Base-by-base conservation (phyloP, 1,140 invertebrate species). In the Zaprionus vittiger region DNA sequence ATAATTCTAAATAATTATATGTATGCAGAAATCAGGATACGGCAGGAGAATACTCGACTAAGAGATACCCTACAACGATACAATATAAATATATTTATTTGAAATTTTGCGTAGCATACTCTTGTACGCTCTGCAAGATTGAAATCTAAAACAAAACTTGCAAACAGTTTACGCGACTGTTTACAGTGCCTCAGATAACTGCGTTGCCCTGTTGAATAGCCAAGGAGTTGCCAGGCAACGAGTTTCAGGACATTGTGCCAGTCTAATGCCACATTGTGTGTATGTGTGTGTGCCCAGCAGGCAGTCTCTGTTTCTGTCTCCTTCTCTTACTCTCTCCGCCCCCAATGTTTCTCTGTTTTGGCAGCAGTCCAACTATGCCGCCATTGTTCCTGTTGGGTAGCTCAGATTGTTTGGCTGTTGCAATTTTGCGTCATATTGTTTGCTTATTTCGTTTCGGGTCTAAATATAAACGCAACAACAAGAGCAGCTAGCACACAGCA, bases 381-480 rank as follows among this genome's bases (percentile, higher is more conserved):
- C 68, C 68, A 78, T 75, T 74, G 79, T 81, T 41, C 38, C 59
- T 76, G 49, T 20, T 66, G 31, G 38, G 38, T 65, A 12, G 41
- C 34, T n/a, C 38, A 56, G 55, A 72, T 63, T 77, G 26, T 80
- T 67, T 83, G 52, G 84, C 63, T 74, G 79, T 57, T 84, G 85
- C 85, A 89, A 89, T 89, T 90, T 85, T 75, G 79, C 79, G 64
- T 82, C 79, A 85, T 73, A 90, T 89, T 89, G 85, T 89, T 89
- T 79, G 85, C 73, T 79, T 77, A 89, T 89, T 87, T 87, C 73
- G 80, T 69, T 82, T 87, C 71, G 68, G 65, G 55, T 81, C 84
- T 79, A 67, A 81, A 89, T 81, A 89, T 84, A 89, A 84, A 84
- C 78, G 64, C 49, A 26, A 24, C 28, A 74, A 38, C 15, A 47